Evolutionary conservation across 2,113 vertebrate genomes (phyloP).

Genomic region (Nycticorax nycticorax): DNA sequence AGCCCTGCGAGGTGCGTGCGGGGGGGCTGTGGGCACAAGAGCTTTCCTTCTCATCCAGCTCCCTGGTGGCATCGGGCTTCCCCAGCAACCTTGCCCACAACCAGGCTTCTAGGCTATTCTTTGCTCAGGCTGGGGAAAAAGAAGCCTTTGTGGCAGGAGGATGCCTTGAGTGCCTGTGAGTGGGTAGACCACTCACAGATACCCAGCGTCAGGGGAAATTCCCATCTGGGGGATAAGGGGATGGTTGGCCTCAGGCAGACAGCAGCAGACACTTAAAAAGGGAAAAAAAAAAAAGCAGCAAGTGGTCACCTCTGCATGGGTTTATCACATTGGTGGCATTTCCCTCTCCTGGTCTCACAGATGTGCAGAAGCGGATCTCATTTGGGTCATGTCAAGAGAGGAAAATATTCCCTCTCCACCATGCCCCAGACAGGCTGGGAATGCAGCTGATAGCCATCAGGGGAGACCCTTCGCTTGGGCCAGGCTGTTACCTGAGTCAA

Average conservation of each 20-base stretch:
- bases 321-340: not conserved
- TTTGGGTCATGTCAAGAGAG: conserved; percentile 78
- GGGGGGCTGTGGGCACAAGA: accelerated
- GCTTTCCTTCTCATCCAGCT: not conserved
- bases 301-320: not conserved
- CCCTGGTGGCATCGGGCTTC: accelerated
- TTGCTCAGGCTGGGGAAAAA: not conserved
- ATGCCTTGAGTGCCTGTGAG: too few species aligned
- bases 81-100: too few species aligned
- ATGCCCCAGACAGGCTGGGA: conserved; percentile 69
- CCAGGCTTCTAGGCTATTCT: accelerated
- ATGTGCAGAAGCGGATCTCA: not conserved
- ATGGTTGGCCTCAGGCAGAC: not conserved
- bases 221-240: not conserved
- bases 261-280: not conserved
- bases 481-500: conserved; percentile 76
- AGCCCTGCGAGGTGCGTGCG: accelerated
- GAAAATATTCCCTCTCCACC: conserved; percentile 71
- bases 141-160: not conserved
- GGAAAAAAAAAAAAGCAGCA: not conserved
- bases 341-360: not conserved
- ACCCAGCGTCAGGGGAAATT: not conserved
- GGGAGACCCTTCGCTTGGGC: conserved; percentile 64
- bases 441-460: conserved; percentile 13
- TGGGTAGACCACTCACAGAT: not conserved